phyloP scores from a whole-genome alignment of 2,888 invertebrate species.

The Zeuzera pyrina region DNA sequence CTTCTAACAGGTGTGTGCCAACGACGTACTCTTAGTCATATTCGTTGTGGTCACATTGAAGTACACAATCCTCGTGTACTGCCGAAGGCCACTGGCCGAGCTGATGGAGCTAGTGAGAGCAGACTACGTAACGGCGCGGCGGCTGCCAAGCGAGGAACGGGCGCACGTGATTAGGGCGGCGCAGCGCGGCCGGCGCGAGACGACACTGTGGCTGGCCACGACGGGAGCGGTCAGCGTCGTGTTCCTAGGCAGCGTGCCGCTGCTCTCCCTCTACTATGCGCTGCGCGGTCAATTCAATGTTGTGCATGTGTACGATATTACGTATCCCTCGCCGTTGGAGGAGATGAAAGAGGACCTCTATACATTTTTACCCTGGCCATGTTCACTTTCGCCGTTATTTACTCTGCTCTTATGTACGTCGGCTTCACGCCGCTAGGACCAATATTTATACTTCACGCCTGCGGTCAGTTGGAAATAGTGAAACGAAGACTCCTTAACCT shows the following conservation, averaged over 20 bases:
- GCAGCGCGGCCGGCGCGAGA: conserved; percentile 19
- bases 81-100: conserved; percentile 17
- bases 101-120: conserved; percentile 25
- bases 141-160: conserved; percentile 18
- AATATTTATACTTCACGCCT: conserved; percentile 36
- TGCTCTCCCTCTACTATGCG: conserved; percentile 19
- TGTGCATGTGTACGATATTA: conserved; percentile 22
- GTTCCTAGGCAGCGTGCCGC: conserved; percentile 20
- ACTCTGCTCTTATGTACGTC: conserved; percentile 20
- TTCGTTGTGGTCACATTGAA: conserved; percentile 5
- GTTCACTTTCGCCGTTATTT: conserved; percentile 14
- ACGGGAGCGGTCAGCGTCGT: accelerated
- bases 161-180: conserved; percentile 21
- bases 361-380: conserved; percentile 10
- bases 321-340: conserved; percentile 25
- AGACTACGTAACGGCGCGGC: conserved; percentile 22
- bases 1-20: conserved; percentile 6
- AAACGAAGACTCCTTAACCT: conserved; percentile 21
- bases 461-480: conserved; percentile 36
- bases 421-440: conserved; percentile 36
- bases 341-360: conserved; percentile 17
- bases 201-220: conserved; percentile 25
- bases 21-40: conserved; percentile 6
- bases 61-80: conserved; percentile 16
- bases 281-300: conserved; percentile 19